Conservation (phyloP, 1,140 invertebrate species). For the Drosophila bipectinata region DNA sequence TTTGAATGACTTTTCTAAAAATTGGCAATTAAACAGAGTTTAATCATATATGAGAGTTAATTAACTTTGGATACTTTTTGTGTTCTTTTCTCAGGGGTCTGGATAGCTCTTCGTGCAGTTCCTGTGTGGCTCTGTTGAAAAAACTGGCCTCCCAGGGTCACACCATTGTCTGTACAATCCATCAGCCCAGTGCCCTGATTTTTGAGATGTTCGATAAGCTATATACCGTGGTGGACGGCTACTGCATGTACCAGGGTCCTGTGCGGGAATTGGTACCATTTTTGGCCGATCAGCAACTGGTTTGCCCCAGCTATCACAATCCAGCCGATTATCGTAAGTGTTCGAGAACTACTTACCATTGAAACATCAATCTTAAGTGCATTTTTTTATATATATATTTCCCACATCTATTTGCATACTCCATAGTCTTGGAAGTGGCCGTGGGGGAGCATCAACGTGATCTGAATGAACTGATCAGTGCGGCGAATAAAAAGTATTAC, state of each 20-base stretch:
- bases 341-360: not conserved
- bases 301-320: constrained; percentile 97
- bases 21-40: constrained; percentile 17
- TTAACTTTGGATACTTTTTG: not conserved
- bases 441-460: constrained; percentile 90
- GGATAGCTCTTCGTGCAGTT: constrained; percentile 93
- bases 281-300: constrained; percentile 89
- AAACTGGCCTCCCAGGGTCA: constrained; percentile 91
- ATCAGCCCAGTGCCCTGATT: constrained; percentile 96
- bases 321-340: constrained; percentile 92
- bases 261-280: constrained; percentile 91
- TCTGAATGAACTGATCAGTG: constrained; percentile 85
- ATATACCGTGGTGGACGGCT: constrained; percentile 94
- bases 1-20: constrained; percentile 2
- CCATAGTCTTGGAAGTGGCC: constrained; percentile 90
- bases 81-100: constrained; percentile 88
- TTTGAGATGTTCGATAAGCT: constrained; percentile 98
- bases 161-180: constrained; percentile 95
- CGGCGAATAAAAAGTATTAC: constrained; percentile 85
- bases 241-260: constrained; percentile 94
- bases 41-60: constrained; percentile 8
- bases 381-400: not conserved
- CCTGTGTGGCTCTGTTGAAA: constrained; percentile 91
- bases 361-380: constrained; percentile 3
- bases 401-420: constrained; percentile 11